Evolutionary conservation across 2,113 vertebrate species (phyloP).

Genomic region (Amia ocellicauda): DNA sequence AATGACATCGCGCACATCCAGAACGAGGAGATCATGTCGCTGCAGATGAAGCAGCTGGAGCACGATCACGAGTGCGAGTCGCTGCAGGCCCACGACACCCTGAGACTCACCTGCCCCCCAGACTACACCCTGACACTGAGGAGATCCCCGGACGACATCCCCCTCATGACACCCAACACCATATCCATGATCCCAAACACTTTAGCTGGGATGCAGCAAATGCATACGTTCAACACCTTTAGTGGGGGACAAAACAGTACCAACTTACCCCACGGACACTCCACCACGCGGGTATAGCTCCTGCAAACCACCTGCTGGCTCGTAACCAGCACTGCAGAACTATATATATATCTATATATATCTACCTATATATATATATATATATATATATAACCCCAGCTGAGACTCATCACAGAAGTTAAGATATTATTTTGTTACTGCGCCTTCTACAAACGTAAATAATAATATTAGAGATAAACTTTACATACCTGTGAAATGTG

Average conservation of each 20-base stretch:
- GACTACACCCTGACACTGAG: constrained; percentile 92
- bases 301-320: constrained; percentile 4
- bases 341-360: no score
- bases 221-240: constrained; percentile 92
- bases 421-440: constrained; percentile 69
- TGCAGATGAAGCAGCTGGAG: constrained; percentile 93
- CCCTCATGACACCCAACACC: constrained; percentile 88
- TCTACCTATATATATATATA: no score
- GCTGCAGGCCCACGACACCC: constrained; percentile 76
- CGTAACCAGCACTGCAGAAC: constrained; percentile 20
- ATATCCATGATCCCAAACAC: constrained; percentile 94
- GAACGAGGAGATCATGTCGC: constrained; percentile 86
- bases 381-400: constrained; percentile 31
- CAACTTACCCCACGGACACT: constrained; percentile 90
- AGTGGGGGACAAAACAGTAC: constrained; percentile 89
- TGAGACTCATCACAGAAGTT: constrained; percentile 57
- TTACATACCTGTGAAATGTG: constrained; percentile 81
- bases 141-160: constrained; percentile 87
- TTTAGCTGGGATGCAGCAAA: constrained; percentile 83
- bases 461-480: constrained; percentile 47
- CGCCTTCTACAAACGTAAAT: constrained; percentile 65
- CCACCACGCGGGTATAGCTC: constrained; percentile 93
- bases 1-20: constrained; percentile 86
- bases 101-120: constrained; percentile 81
- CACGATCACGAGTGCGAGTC: constrained; percentile 85